Evolutionary conservation across 2,888 invertebrate genomes (phyloP), one percentile per base, ranked within the genome.

Genomic region (Lasioglossum villosulum): DNA sequence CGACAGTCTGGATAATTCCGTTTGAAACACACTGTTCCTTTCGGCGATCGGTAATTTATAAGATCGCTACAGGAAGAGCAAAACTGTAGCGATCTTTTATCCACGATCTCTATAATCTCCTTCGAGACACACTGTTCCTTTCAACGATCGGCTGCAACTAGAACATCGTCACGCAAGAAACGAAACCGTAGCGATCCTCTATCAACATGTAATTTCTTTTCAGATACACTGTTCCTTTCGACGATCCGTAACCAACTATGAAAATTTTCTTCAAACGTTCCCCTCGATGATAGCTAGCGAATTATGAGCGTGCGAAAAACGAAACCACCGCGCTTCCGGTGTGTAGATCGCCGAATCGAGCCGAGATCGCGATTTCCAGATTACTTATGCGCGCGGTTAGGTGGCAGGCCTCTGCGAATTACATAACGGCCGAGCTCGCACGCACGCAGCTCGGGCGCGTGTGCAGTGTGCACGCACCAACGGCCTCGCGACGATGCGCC

Each of bases 351-450:
- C 82, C 73, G 59, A 75, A 84, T 74, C 30, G 77, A 19, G 56
- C 19, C 48, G 75, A 78, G 5, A 81, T 78, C 75, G 70, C 72
- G 79, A 86, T 86, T 79, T 77, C 66, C 76, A 77, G 77, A 89
- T 86, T 80, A 81, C 84, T 87, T 80, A 78, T 80, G 84, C 88
- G 82, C 86, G 89, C 82, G 84, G 84, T 88, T 52, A 52, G 52
- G 52, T 52, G 52, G 83, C 84, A 84, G 79, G 75, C 78, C 76
- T 78, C 71, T 63, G 82, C 78, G 77, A 87, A 92, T 92, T 92
- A 90, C 91, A 91, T 92, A 92, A 92, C 92, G 87, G 91, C 86
- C 87, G 78, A 85, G 77, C 72, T 84, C 86, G 88, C 73, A 86
- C 88, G 90, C 90, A 89, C 88, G 88, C 83, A 87, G 68, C 71